These are phyloP conservation scores for Penelope pileata DNA, from an alignment of 2,113 vertebrate species.

Conservation along the genomic window DNA sequence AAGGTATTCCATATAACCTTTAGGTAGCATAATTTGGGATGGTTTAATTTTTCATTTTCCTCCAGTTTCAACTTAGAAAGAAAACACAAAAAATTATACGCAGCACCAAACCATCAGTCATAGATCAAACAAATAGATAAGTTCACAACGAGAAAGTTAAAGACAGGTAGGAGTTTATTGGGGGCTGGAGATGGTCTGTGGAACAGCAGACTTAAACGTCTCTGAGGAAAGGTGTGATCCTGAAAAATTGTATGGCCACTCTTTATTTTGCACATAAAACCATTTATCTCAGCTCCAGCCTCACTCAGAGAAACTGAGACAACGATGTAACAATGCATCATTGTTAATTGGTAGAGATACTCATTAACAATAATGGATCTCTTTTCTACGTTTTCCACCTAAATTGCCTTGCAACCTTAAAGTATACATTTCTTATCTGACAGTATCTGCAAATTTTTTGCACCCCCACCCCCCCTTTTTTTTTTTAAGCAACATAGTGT, in stretches of 20 bases:
- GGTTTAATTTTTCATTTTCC: background rate
- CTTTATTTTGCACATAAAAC: background rate
- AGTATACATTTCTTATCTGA: background rate
- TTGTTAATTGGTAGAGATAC: background rate
- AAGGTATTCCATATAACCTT: background rate
- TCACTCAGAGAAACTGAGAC: background rate
- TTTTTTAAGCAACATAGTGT: background rate
- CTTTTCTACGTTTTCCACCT: background rate
- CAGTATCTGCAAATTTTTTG: background rate
- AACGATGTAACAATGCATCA: background rate
- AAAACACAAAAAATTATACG: background rate
- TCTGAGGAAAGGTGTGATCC: background rate
- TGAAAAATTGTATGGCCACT: background rate
- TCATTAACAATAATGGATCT: background rate
- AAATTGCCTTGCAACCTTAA: background rate
- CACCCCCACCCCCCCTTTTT: too few relatives aligned
- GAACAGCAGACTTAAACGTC: background rate
- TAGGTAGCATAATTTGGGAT: background rate
- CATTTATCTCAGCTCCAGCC: background rate
- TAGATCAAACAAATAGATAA: background rate
- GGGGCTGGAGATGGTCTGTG: background rate
- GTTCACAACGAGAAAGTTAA: background rate
- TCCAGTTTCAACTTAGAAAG: background rate
- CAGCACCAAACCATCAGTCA: background rate
- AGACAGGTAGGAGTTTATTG: background rate